Base-by-base conservation (phyloP, 2,113 vertebrate genomes). In the Apodemus sylvaticus region DNA sequence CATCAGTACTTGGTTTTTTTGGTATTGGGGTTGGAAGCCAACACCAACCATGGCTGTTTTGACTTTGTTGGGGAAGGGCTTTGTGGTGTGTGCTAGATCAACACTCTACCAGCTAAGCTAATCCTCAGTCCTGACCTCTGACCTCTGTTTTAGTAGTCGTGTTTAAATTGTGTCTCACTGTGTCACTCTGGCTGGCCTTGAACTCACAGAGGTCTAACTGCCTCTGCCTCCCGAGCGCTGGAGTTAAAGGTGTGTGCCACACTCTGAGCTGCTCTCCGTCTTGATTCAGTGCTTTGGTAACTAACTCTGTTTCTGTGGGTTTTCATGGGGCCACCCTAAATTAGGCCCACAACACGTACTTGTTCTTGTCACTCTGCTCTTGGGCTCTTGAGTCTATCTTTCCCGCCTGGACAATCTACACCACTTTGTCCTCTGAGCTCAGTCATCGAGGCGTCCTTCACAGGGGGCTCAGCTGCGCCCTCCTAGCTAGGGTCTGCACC, bases 371-470 rank as follows among this genome's bases (percentile, higher is more conserved):
- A 11, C 66, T 76, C 76, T 62, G 81, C 39, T 42, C 81, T 83
- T 62, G 66, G 42, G 51, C n/a, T 11, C 26, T 60, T 22, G 51
- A 71, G 22, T 39, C 0, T 60, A 16, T 45, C 60, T 64, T 51
- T 22, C n/a, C 17, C 0, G 66, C 4, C 62, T 39, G 79, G 53
- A 36, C n/a, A 45, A n/a, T 11, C 48, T 11, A 12, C 31, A 19
- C 29, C 26, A 8, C 20, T 16, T 62, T 31, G 1, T 31, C 20
- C 90, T 22, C 83, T 36, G 85, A 60, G 17, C 51, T 62, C 36
- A 1, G 2, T 60, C 58, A 0, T 12, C 17, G 6, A 26, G 34
- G 31, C 51, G 0, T 1, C 0, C 31, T 13, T 16, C 2, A 0
- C 26, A 9, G 48, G 68, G 6, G 31, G 6, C n/a, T 39, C 19